Evolutionary conservation across 2,113 vertebrate genomes (phyloP), one percentile per base, ranked within the genome.

Genomic region (Neogale vison): DNA sequence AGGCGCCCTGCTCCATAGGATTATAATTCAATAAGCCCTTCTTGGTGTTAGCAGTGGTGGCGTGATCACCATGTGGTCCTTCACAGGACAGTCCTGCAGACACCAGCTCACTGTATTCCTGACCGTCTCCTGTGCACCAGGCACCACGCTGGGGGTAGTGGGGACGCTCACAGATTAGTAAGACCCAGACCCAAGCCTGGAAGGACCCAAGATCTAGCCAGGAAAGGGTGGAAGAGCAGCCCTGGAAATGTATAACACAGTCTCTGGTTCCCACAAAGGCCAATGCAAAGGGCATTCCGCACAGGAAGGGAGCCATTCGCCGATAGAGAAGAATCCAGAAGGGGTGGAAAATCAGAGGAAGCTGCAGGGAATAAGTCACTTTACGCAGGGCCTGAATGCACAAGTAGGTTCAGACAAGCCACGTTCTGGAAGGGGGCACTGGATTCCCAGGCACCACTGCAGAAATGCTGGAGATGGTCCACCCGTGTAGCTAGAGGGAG

Each of bases 171-270:
- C 5, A 52, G 47, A 47, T 34, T n/a, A 61, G 1, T 12, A 26
- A 86, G 80, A 26, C 24, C 6, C 65, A 82, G 55, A 26, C 36
- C 71, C 23, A 42, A 34, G 18, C 24, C 65, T 21, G 21, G 47
- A 83, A 23, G 71, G 79, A 61, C 55, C 57, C 89, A 26, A 65
- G 14, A 2, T 18, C 36, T 7, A 31, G 59, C 7, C 8, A 11
- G n/a, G 11, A 92, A n/a, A 42, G 10, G 6, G 24, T 5, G 0
- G 13, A 6, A 74, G 31, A 61, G 11, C 47, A 31, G 4, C 71
- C 1, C 0, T 1, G 24, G 36, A 57, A 77, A n/a, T 6, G 8
- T 6, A 26, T 13, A 21, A n/a, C 24, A 1, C 0, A 21, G 14
- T 61, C 10, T 42, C 4, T 0, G 15, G 80, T 82, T 45, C 39